Evolutionary conservation across 92 coral and sea anemone genomes (phyloP), one percentile per base, ranked within the genome.

Genomic region (Siderastrea siderea): DNA sequence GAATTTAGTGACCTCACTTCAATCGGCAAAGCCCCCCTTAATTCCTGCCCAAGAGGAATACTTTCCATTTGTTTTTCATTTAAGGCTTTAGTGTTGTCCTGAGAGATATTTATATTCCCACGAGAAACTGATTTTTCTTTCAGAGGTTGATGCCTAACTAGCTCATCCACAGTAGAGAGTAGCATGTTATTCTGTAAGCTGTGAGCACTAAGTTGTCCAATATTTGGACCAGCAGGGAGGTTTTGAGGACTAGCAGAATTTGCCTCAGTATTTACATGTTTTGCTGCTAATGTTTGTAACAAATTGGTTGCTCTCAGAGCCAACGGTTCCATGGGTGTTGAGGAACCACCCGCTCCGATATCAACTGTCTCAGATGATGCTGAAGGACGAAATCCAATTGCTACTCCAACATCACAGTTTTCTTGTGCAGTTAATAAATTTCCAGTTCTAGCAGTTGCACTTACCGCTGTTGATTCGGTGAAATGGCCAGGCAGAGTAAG

Each of bases 261-360:
- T 16, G 5, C 13, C 53, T 60, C 48, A 47, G 50, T 2, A 52
- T 44, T 84, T 61, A 4, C 16, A 50, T 50, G 59, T 55, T 84
- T 43, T 43, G 47, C 1, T 50, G 87, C 87, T 3, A 84, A 17
- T 11, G 87, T 73, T 45, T 84, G 80, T 65, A 84, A 62, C 74
- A 50, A 43, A 64, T 43, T 74, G 59, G 87, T 49, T 9, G 87
- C 81, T 50, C 62, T 14, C 3, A 84, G 19, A 19, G 79, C 16
- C 17, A 62, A 10, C 3, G 80, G 38, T 17, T 64, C 69, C 2
- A 3, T 62, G 6, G 76, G 5, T 14, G 85, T 0, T 52, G 60
- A 43, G 19, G 12, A 10, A 15, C 10, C 74, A 63, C 15, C n/a
- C 4, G 6, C 14, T 52, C 19, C n/a, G 9, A 52, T 1, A 62